Evolutionary conservation across 2,888 invertebrate genomes (phyloP).

Genomic region (Galerucella nymphaeae): DNA sequence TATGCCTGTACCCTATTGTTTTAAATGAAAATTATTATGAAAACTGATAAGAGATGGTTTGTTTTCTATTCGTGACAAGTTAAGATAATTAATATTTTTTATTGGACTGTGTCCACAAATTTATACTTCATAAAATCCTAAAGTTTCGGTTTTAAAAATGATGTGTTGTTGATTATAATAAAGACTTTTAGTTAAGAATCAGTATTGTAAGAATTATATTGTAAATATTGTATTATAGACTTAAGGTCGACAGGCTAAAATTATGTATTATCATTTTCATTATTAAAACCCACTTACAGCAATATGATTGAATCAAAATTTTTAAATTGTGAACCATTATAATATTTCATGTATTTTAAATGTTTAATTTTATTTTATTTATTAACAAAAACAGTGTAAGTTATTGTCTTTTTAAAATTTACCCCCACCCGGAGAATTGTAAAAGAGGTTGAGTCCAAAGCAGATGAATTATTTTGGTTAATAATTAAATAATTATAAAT

Average conservation of each 20-base stretch:
- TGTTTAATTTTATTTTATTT: background rate
- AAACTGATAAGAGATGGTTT: no score
- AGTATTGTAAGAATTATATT: slow-evolving; percentile 9
- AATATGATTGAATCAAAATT: background rate
- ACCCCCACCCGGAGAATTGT: background rate
- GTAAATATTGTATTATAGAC: slow-evolving; percentile 15
- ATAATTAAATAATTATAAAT: background rate
- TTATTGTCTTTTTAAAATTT: background rate
- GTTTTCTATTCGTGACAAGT: no score
- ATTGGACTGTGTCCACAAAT: background rate
- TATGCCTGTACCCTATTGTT: no score
- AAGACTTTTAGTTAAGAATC: slow-evolving; percentile 20
- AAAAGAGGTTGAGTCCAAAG: no score
- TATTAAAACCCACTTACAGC: background rate
- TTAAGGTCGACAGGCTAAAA: background rate
- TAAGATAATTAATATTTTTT: no score
- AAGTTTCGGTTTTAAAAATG: background rate
- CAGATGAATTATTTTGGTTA: no score
- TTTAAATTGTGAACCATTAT: background rate
- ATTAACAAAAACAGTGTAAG: background rate
- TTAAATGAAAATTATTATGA: no score
- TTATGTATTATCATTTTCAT: background rate
- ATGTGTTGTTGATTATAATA: background rate
- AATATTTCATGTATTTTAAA: background rate
- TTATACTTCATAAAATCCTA: no score